These are phyloP conservation scores for Listrodromus nycthemerus DNA, from an alignment of 2,888 invertebrate species.

Conservation along the genomic window DNA sequence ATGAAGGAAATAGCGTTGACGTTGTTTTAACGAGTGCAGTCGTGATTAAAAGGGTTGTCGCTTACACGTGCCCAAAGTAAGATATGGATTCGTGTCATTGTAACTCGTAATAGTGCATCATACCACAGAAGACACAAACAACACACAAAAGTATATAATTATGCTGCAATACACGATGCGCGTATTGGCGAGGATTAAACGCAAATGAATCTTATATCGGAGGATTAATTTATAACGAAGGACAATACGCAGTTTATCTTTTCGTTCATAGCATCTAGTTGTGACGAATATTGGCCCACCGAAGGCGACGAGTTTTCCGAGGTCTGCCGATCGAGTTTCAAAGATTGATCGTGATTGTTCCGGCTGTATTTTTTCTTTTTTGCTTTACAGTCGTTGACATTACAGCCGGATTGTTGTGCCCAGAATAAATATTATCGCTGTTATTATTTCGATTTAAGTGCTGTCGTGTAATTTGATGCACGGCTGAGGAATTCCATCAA, in stretches of 20 bases:
- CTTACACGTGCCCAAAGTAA: neutral
- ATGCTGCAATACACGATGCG: slow-evolving; percentile 22
- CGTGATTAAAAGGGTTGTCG: neutral
- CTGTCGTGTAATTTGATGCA: neutral
- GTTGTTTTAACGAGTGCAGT: slow-evolving; percentile 10
- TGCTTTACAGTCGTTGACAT: slow-evolving; percentile 27
- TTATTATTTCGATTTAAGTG: neutral
- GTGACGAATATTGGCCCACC: neutral
- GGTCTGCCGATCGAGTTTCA: slow-evolving; percentile 47
- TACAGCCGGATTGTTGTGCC: slow-evolving; percentile 11
- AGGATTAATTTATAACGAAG: slow-evolving; percentile 78
- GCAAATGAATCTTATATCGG: slow-evolving; percentile 53
- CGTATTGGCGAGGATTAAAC: slow-evolving; percentile 23
- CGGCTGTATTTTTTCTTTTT: neutral
- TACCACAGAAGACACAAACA: neutral
- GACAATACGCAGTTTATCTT: slow-evolving; percentile 81
- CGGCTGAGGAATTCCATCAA: no score
- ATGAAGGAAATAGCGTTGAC: slow-evolving; percentile 7
- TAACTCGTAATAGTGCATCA: slow-evolving; percentile 13
- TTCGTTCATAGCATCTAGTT: slow-evolving; percentile 71
- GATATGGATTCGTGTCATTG: slow-evolving; percentile 20
- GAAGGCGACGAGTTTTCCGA: slow-evolving; percentile 6
- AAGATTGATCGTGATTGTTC: slow-evolving; percentile 49
- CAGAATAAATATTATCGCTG: slow-evolving; percentile 14
- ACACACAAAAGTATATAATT: slow-evolving; percentile 8